phyloP scores from a whole-genome alignment of 2,113 vertebrate genomes.

The Bos indicus region DNA sequence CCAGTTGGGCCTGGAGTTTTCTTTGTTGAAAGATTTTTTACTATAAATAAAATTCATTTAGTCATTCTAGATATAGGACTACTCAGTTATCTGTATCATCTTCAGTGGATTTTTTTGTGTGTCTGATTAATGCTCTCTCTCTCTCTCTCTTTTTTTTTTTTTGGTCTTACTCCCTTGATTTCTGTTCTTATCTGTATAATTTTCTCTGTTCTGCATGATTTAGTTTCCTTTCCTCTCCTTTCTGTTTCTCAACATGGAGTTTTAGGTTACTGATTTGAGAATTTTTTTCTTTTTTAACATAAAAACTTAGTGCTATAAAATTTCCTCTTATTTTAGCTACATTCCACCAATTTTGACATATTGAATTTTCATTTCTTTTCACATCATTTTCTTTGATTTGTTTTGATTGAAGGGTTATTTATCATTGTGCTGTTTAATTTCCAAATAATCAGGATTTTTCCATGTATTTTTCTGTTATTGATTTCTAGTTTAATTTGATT shows the following conservation, averaged over 20 bases:
- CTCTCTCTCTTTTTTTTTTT: not conserved
- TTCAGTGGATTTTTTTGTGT: not conserved
- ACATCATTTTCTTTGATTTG: not conserved
- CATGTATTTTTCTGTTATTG: not conserved
- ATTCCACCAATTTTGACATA: not conserved
- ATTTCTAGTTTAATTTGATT: not conserved
- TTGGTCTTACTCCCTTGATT: not conserved
- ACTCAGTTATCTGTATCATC: not conserved
- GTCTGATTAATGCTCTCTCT: not conserved
- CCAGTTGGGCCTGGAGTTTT: not conserved
- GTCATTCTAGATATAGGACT: not conserved
- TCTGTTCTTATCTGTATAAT: not conserved
- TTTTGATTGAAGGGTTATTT: not conserved
- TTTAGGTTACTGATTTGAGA: not conserved
- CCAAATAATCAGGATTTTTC: not conserved
- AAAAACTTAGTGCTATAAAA: not conserved
- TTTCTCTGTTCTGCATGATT: not conserved
- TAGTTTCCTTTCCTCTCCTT: not conserved
- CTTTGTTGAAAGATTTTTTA: not conserved
- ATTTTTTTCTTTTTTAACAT: not conserved
- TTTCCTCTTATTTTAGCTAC: not conserved
- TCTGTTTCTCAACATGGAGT: not conserved
- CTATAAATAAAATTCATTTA: not conserved
- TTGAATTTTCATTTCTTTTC: not conserved
- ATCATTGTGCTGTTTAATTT: not conserved